Evolutionary conservation across 2,888 invertebrate genomes (phyloP).

Genomic region (Dasypogon diadema): DNA sequence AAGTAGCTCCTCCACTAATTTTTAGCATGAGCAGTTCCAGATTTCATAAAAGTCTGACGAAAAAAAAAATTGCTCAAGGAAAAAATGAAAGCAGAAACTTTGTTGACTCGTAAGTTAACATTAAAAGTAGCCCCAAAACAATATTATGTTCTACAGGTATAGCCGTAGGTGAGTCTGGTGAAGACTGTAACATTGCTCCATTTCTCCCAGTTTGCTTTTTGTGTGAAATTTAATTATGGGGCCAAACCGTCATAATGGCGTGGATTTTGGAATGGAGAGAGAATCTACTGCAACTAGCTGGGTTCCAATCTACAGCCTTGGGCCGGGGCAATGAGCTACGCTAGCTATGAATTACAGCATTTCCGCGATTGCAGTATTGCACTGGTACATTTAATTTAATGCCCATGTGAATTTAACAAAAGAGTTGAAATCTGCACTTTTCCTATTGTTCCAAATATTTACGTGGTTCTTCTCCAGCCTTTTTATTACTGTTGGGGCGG

Average conservation of each 20-base stretch:
- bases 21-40: conserved; percentile 17
- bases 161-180: conserved; percentile 6
- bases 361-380: conserved; percentile 2
- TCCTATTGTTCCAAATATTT: conserved; percentile 12
- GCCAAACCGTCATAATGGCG: conserved; percentile 4
- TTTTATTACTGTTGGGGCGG: no score
- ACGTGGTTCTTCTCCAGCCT: neutral
- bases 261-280: neutral
- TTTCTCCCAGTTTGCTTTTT: neutral
- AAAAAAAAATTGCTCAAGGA: neutral
- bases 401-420: conserved; percentile 1
- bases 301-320: neutral
- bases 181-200: conserved; percentile 18
- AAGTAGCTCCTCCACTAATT: conserved; percentile 25
- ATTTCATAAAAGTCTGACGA: conserved; percentile 9
- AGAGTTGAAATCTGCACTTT: neutral
- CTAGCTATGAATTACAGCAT: neutral
- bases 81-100: conserved; percentile 11
- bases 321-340: neutral
- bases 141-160: conserved; percentile 19
- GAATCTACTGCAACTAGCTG: neutral
- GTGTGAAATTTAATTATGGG: conserved; percentile 14
- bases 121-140: conserved; percentile 24
- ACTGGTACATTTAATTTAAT: conserved; percentile 20
- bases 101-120: conserved; percentile 12